Base-by-base conservation (phyloP, 2,113 vertebrate genomes). In the Morone chrysops region DNA sequence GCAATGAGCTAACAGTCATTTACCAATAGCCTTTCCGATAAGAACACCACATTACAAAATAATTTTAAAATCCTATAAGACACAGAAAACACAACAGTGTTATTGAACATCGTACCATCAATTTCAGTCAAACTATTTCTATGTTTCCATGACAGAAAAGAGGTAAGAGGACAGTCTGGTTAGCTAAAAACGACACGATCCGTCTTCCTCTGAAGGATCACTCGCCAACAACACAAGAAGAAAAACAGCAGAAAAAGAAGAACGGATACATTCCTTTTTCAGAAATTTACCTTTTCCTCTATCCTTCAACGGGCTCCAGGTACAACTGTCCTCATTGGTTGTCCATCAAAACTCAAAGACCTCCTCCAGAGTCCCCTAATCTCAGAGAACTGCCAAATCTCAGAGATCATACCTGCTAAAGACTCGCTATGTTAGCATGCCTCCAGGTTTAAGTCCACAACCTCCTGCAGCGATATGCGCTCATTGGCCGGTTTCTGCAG, bases 401-500 rank as follows among this genome's bases (percentile, higher is more conserved):
- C 57, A 31, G 59, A 72, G 66, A 20, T 62, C 61, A 45, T 16
- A 76, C 56, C 74, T n/a, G 43, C 71, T 22, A 11, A 76, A 62
- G 56, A 66, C 43, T 50, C 10, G 22, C 38, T 25, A 9, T 45
- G 59, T 65, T n/a, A 38, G 66, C 57, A 43, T 63, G 59, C 67
- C 51, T 82, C 75, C 59, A 18, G 59, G 60, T 68, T 25, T 9
- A 75, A 83, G 4, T 17, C 18, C 31, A 53, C 25, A 10, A 31
- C 45, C 53, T 84, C 69, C 47, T 70, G 43, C 54, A 75, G 81
- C 54, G 59, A 4, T 0, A 51, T n/a, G 0, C 13, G 3, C 86
- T 99, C 96, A 99, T 80, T 97, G 95, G 88, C 95, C 94, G 1
- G 94, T 94, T 94, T 97, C 96, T 84, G 94, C 89, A 11, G 96